A percentile compares a stretch with the other conserved stretches of the same genome.
Evolutionary conservation across 2,113 vertebrate species (phyloP).

Genomic region (Andinoacara biseriatus): DNA sequence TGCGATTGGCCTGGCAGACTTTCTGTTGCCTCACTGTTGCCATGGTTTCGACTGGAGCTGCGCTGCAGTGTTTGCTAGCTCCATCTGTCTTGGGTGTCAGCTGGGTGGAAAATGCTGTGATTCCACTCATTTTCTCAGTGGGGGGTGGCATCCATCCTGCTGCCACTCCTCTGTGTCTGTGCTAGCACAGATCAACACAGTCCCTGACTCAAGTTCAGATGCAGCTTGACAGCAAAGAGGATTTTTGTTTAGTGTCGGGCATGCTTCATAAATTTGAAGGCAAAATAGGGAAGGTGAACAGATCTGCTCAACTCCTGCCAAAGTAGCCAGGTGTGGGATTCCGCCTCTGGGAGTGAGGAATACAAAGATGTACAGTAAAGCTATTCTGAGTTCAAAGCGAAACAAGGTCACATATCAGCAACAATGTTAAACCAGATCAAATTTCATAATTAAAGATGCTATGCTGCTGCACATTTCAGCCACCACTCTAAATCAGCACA

Average conservation of each 20-base stretch:
- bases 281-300: conserved; percentile 38
- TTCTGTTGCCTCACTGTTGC: conserved; percentile 70
- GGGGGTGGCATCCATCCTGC: conserved; percentile 62
- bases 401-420: conserved; percentile 32
- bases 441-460: conserved; percentile 19
- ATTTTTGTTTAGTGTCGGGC: conserved; percentile 43
- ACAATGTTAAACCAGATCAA: conserved; percentile 27
- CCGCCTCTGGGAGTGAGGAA: not conserved
- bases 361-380: conserved; percentile 38
- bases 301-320: conserved; percentile 45
- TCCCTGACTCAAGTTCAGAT: conserved; percentile 41
- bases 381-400: conserved; percentile 26
- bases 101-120: conserved; percentile 63
- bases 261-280: conserved; percentile 45
- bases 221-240: conserved; percentile 38
- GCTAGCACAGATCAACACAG: conserved; percentile 44
- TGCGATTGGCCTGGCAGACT: conserved; percentile 63
- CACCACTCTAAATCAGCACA: not conserved
- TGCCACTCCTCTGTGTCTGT: conserved; percentile 49
- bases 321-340: conserved; percentile 49
- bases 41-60: conserved; percentile 68
- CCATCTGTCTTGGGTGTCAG: conserved; percentile 74
- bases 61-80: conserved; percentile 58
- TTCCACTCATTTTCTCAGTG: conserved; percentile 72
- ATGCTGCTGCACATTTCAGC: not conserved